Evolutionary conservation across 2,797 vertebrate species (phyloP).

Genomic region (Dicrostonyx torquatus): DNA sequence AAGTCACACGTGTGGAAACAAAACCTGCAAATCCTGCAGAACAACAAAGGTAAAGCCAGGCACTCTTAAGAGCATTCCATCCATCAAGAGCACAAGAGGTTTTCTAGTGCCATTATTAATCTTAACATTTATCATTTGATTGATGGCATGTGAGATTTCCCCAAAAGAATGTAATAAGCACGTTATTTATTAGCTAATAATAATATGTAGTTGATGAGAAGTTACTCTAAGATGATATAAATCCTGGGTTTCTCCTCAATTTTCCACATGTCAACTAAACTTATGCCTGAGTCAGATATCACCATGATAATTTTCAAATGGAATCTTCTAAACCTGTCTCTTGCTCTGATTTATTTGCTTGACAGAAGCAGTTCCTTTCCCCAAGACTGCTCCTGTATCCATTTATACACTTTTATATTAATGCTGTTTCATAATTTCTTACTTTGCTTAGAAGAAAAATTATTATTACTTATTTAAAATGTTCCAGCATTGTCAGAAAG

Average conservation of each 20-base stretch:
- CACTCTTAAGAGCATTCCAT: not conserved
- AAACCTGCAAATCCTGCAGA: not conserved
- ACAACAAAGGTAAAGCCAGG: not conserved
- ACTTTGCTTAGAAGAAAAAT: conserved; percentile 18
- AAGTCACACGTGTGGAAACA: not conserved
- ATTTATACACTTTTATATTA: not conserved
- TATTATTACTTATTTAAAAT: not conserved
- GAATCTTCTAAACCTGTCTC: not conserved
- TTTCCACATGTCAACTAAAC: not conserved
- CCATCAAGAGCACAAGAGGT: not conserved
- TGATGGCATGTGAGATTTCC: not conserved
- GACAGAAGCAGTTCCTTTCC: not conserved
- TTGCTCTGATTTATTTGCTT: not conserved
- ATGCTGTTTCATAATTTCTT: not conserved
- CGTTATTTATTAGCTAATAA: conserved; percentile 8
- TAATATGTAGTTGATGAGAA: not conserved
- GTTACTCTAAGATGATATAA: not conserved
- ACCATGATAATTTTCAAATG: not conserved
- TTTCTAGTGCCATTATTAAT: not conserved
- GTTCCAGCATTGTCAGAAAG: not conserved
- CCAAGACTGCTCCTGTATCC: not conserved
- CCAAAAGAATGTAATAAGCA: not conserved
- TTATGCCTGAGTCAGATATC: not conserved
- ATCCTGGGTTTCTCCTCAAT: not conserved
- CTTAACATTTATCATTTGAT: not conserved